Evolutionary conservation across 2,888 invertebrate genomes (phyloP), one percentile per base, ranked within the genome.

Genomic region (Mythimna albipuncta): DNA sequence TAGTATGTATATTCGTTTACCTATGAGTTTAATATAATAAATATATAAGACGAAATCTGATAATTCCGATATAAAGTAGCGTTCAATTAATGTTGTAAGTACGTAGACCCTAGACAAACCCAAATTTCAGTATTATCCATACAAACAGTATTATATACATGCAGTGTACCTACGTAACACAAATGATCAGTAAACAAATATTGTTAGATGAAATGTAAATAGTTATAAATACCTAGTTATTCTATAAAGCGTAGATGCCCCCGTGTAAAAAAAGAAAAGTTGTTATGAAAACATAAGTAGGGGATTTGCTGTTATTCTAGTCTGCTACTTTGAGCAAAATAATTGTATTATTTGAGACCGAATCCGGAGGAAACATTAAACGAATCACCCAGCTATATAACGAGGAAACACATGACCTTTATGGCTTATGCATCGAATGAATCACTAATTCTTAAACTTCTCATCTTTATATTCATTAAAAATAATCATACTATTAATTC

Each of bases 1-100:
- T 89, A 88, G 82, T 87, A 84, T 88, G 86, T 89, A 89, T 89
- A 88, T 88, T 87, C 81, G 88, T 88, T 89, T 86, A 84, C 75
- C 76, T 85, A 84, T 88, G 87, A 82, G 89, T 83, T 82, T 85
- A 79, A 81, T 83, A 79, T 82, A 72, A 71, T 78, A 63, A 64
- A 82, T 82, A 86, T 77, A 70, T 86, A 86, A 84, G 80, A 84
- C 81, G 85, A 86, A 76, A 81, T 69, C 78, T 85, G 81, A 87
- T 72, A 85, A 88, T 86, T 88, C 87, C 84, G 86, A 86, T 83
- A 72, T 77, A 65, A 75, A 50, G 81, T 83, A 75, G 77, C 74
- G 55, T 69, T 79, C 77, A 77, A 74, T 79, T 68, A 76, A 75
- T 84, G 52, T 71, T 76, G 64, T 83, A 81, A 75, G 50, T 66